Percentiles rank a stretch among this genome's conserved stretches.
Evolutionary conservation across 2,797 vertebrate species (phyloP).

Genomic region (Furcifer pardalis): DNA sequence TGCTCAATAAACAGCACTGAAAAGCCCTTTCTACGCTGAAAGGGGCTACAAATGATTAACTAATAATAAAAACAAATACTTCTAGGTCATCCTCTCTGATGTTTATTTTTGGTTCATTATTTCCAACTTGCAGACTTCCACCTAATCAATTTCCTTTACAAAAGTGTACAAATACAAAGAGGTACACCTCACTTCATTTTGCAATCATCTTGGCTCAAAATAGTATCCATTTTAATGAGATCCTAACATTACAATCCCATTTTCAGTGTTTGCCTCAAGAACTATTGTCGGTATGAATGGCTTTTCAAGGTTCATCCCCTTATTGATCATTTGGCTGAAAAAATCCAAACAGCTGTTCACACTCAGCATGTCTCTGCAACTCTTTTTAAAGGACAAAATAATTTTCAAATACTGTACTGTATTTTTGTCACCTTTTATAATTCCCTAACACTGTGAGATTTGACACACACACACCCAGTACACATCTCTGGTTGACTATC

Average conservation of each 20-base stretch:
- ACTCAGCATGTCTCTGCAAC: conserved; percentile 37
- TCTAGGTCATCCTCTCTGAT: conserved; percentile 29
- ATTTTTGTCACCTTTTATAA: conserved; percentile 31
- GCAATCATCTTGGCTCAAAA: conserved; percentile 32
- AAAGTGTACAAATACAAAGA: conserved; percentile 6
- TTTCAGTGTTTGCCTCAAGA: conserved; percentile 24
- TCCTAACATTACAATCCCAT: conserved; percentile 27
- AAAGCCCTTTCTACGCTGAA: not conserved
- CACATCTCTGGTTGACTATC: not conserved
- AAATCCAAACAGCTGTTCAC: conserved; percentile 45
- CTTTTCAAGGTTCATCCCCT: conserved; percentile 57
- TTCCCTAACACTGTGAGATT: not conserved
- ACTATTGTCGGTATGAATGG: conserved; percentile 19
- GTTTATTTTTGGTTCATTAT: conserved; percentile 50
- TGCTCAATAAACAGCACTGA: not conserved
- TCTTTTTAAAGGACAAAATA: conserved; percentile 23
- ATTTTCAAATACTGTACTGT: not conserved
- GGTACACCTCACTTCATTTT: conserved; percentile 45
- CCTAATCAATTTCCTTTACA: conserved; percentile 41
- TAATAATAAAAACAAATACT: conserved; percentile 1
- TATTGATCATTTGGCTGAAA: conserved; percentile 52
- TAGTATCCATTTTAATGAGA: conserved; percentile 30
- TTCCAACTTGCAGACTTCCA: conserved; percentile 51
- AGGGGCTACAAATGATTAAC: not conserved
- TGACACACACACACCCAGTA: not conserved